Evolutionary conservation across 2,797 vertebrate genomes (phyloP).

Genomic region (Myotis daubentonii): DNA sequence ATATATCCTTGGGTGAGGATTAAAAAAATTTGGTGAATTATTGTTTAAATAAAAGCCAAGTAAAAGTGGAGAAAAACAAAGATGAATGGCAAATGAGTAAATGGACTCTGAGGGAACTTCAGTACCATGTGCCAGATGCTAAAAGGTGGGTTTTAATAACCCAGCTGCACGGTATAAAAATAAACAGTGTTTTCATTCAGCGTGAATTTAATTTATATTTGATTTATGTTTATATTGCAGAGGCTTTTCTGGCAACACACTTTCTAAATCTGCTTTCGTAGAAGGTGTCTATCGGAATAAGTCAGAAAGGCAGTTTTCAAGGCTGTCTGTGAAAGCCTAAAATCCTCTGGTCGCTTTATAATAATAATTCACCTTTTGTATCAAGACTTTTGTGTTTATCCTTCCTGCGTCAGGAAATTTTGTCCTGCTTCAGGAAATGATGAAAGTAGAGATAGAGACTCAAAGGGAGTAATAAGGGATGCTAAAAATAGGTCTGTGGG

Average conservation of each 20-base stretch:
- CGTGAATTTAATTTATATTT: constrained; percentile 50
- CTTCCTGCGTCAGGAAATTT: constrained; percentile 37
- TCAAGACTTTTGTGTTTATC: constrained; percentile 33
- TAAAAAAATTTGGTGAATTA: neutral
- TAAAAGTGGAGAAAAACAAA: neutral
- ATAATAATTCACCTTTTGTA: constrained; percentile 31
- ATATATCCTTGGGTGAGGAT: neutral
- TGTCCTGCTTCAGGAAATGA: constrained; percentile 49
- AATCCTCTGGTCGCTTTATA: neutral
- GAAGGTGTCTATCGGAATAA: constrained; percentile 41
- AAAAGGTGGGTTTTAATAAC: constrained; percentile 14
- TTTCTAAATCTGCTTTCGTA: constrained; percentile 46
- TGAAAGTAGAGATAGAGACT: constrained; percentile 35
- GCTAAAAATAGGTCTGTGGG: constrained; percentile 62
- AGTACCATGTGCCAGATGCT: neutral
- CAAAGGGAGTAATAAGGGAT: constrained; percentile 30
- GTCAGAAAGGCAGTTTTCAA: constrained; percentile 36
- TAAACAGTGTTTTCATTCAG: constrained; percentile 55
- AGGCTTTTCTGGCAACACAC: constrained; percentile 42
- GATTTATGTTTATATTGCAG: neutral
- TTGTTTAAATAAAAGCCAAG: neutral
- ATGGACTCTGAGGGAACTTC: neutral
- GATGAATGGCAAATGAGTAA: neutral
- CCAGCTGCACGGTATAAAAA: neutral
- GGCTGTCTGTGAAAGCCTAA: constrained; percentile 22